phyloP scores from a whole-genome alignment of 2,888 invertebrate genomes.

The Melinaea marsaeus region DNA sequence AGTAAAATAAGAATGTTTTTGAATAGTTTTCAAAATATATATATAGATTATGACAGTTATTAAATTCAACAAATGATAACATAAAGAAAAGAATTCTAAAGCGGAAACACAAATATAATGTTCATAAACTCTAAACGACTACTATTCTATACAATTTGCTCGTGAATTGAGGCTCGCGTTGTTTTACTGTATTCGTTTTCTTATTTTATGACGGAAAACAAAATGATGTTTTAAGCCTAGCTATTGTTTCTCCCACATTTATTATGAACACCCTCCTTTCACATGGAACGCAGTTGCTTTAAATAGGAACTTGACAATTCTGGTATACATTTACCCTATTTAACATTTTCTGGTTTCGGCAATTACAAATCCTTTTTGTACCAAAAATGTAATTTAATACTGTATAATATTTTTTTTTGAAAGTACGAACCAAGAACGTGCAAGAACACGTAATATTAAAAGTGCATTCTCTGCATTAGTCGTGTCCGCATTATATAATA shows the following conservation, averaged over 20 bases:
- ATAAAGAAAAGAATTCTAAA: background rate
- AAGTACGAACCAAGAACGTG: no score
- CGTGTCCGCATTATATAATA: background rate
- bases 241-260: conserved; percentile 16
- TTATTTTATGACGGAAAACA: conserved; percentile 17
- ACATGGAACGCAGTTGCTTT: conserved; percentile 8
- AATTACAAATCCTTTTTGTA: background rate
- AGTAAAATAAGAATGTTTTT: no score
- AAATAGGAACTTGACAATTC: background rate
- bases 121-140: conserved; percentile 20
- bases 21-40: background rate
- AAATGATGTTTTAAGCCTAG: conserved; percentile 19
- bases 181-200: conserved; percentile 18
- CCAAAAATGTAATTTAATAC: background rate
- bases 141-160: conserved; percentile 15
- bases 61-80: background rate
- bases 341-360: conserved; percentile 1
- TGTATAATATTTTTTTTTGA: no score
- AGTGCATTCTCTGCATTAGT: background rate
- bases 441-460: background rate
- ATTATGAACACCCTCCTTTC: conserved; percentile 18
- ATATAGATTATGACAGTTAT: background rate
- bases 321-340: background rate
- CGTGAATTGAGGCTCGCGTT: conserved; percentile 16
- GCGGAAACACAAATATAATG: conserved; percentile 11